Base-by-base conservation (phyloP, 2,888 invertebrate genomes). In the Mongoloraphidia duomilia region DNA sequence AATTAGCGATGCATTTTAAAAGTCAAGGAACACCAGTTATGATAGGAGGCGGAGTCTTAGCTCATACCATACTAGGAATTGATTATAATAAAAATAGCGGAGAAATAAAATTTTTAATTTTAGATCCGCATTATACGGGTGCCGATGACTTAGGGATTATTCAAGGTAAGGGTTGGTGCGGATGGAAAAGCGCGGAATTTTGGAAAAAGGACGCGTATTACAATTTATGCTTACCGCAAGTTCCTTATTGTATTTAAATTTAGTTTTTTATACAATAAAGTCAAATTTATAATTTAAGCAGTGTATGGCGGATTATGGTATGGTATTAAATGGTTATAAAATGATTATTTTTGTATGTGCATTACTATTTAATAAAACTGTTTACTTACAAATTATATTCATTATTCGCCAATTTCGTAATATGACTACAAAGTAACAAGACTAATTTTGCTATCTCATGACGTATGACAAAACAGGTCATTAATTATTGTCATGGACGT, bases 111-210 rank as follows among this genome's bases (percentile, higher is more conserved):
- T 98, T 92, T 69, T 77, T 99, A n/a, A 89, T 99, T 58, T 72
- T 99, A 38, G 98, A 99, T 73, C 98, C 98, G 0, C 98, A 99
- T 69, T 99, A 93, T 67, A 94, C 91, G 0, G 97, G 93, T 0
- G 66, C 74, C 0, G 95, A 96, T 60, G 85, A 93, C 60, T 64
- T 94, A 45, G 71, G 76, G 35, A 74, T 73, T 0, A 79, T 90
- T 45, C 71, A 82, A 55, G 76, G 71, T 52, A 88, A 94, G 74
- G 95, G 96, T 8, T 95, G 95, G 92, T 96, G 97, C 65, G 91
- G 88, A 1, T 99, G 98, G 98, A 98, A 98, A 66, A 82, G 79
- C 34, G 72, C 81, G 3, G 83, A 87, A 53, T 99, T 99, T 68
- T 99, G 98, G 97, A 84, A 88, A 61, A 86, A 89, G 67, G 84